Conservation (phyloP, 35 echinoderm and acorn worm genomes). For the Strongylocentrotus purpuratus region DNA sequence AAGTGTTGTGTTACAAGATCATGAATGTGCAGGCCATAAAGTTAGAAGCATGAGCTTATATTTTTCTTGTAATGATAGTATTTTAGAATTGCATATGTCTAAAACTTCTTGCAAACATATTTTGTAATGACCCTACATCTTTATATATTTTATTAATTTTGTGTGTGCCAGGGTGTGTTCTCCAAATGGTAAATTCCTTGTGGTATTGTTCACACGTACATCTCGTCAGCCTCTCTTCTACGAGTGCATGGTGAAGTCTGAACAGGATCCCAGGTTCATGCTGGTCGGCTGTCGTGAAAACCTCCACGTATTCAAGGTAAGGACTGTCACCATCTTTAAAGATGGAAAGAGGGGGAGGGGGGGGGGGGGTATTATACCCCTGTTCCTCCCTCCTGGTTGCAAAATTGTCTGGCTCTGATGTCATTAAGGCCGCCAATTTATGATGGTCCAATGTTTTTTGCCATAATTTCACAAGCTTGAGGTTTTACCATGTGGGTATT, state of each 20-base stretch:
- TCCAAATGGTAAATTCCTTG: slow-evolving; percentile 65
- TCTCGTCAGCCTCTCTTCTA: slow-evolving; percentile 78
- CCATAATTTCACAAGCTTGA: too few relatives aligned
- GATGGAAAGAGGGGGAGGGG: too few relatives aligned
- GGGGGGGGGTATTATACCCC: too few relatives aligned
- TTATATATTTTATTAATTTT: slow-evolving; percentile 4
- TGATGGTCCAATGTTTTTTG: too few relatives aligned
- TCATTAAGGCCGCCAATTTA: too few relatives aligned
- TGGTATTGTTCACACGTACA: slow-evolving; percentile 75
- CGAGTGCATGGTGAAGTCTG: slow-evolving; percentile 60
- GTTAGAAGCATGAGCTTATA: too few relatives aligned
- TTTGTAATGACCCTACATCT: background rate
- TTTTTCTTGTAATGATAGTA: too few relatives aligned
- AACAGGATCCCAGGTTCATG: slow-evolving; percentile 60
- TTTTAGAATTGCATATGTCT: background rate
- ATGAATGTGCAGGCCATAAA: too few relatives aligned
- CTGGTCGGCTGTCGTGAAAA: slow-evolving; percentile 90
- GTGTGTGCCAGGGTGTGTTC: slow-evolving; percentile 62
- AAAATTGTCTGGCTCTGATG: too few relatives aligned
- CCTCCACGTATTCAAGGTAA: slow-evolving; percentile 88
- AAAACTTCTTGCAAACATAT: background rate
- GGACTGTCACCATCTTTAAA: background rate
- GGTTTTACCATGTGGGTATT: too few relatives aligned
- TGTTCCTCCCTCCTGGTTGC: too few relatives aligned
- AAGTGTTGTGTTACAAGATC: too few relatives aligned